Percentiles rank a stretch among this genome's conserved stretches.
phyloP scores from a whole-genome alignment of 2,888 invertebrate genomes.

The Noctua comes region DNA sequence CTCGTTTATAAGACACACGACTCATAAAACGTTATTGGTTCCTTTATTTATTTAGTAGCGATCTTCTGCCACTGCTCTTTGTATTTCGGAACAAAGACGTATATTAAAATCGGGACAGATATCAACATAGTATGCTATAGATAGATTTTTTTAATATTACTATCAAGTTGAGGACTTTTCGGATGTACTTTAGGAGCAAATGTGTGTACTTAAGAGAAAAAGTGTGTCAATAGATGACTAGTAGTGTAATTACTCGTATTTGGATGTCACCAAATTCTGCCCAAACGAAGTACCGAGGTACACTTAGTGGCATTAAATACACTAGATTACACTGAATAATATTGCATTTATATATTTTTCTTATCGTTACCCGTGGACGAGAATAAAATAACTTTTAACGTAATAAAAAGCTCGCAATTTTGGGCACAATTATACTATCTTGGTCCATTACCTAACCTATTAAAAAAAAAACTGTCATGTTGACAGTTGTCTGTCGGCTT shows the following conservation, averaged over 20 bases:
- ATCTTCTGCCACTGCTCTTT: constrained; percentile 38
- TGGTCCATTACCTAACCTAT: no score
- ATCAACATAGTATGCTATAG: not conserved
- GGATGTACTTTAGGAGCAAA: not conserved
- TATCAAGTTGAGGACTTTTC: not conserved
- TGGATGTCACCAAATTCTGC: no score
- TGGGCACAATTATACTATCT: no score
- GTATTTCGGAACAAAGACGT: constrained; percentile 39
- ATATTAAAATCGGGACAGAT: constrained; percentile 42
- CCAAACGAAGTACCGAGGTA: no score
- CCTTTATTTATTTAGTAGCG: constrained; percentile 59
- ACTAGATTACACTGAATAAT: no score
- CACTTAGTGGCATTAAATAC: no score
- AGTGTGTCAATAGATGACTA: not conserved
- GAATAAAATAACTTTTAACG: no score
- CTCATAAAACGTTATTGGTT: constrained; percentile 62
- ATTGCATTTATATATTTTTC: no score
- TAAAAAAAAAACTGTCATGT: no score
- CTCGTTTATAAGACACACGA: constrained; percentile 53
- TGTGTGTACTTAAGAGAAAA: not conserved
- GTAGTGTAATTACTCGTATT: not conserved
- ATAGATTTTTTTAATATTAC: not conserved
- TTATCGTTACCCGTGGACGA: no score
- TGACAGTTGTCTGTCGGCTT: no score
- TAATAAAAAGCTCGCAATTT: no score